These are phyloP conservation scores for Pilophorus perplexus DNA, from an alignment of 2,888 invertebrate species.

Conservation along the genomic window DNA sequence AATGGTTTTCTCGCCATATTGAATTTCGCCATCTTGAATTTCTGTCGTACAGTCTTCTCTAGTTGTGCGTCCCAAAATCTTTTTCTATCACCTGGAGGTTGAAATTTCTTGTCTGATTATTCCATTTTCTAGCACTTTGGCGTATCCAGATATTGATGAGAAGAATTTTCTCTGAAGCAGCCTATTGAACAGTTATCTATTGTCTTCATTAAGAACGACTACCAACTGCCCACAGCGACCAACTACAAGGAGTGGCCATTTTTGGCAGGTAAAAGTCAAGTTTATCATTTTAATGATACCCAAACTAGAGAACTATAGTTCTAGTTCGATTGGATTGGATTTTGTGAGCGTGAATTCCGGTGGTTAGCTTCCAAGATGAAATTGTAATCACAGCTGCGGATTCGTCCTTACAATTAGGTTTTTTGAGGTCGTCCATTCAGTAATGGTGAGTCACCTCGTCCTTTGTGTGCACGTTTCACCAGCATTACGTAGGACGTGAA, in stretches of 20 bases:
- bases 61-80: not conserved
- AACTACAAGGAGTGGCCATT: slow-evolving; percentile 6
- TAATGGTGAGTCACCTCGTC: too few relatives aligned
- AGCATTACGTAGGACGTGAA: too few relatives aligned
- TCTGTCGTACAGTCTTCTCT: not conserved
- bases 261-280: slow-evolving; percentile 5
- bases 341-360: too few relatives aligned
- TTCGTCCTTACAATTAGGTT: too few relatives aligned
- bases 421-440: too few relatives aligned
- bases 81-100: not conserved
- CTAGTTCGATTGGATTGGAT: too few relatives aligned
- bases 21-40: not conserved
- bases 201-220: too few relatives aligned
- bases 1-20: not conserved
- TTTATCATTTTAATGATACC: too few relatives aligned
- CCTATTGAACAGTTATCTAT: not conserved
- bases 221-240: not conserved
- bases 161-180: not conserved
- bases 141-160: not conserved
- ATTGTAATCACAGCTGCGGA: too few relatives aligned
- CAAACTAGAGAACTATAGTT: too few relatives aligned
- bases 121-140: not conserved
- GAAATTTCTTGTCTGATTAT: not conserved
- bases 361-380: too few relatives aligned
- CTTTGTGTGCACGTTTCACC: too few relatives aligned